Evolutionary conservation across 2,797 vertebrate genomes (phyloP), one percentile per base, ranked within the genome.

Genomic region (Sternotherus odoratus): DNA sequence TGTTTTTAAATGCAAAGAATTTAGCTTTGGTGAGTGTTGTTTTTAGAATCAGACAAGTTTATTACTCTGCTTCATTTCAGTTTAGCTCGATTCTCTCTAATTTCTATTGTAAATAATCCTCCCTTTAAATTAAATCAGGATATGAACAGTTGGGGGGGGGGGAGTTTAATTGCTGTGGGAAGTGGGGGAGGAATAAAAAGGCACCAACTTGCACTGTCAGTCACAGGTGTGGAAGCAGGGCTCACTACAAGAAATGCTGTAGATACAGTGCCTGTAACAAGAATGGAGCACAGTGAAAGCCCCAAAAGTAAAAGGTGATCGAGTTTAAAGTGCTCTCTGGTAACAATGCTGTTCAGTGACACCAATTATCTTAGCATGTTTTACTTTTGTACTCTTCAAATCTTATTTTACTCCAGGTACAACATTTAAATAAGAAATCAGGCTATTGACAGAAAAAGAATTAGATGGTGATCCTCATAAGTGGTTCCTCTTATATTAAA

Each of bases 91-190:
- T 92, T 91, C 92, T 30, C 72, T 53, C 15, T 57, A 39, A 72
- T 95, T 93, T 26, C 80, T 39, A 81, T 4, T 80, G 50, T 94
- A 92, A 88, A 24, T 30, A 10, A 80, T 43, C 1, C 5, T 80
- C 36, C 87, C 53, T 92, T 88, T 79, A 86, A 86, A 87, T 90
- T 85, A 51, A 84, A n/a, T n/a, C 15, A 30, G n/a, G 72, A 16
- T 46, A 79, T 13, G 86, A 83, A 79, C 53, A 84, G 72, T 36
- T 94, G 92, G 24, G 75, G 92, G 77, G 95, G 43, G 12, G 92
- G 74, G 93, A 36, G 17, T 85, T 93, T 43, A 5, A 74, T 86
- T 96, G 88, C 78, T 79, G 88, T 83, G 80, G 87, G 84, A 95
- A 91, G 12, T 77, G 30, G 82, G 53, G 28, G 19, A 66, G 91